These are phyloP conservation scores for Anguilla pacifica DNA, from an alignment of 2,797 vertebrate genomes.

Conservation along the genomic window DNA sequence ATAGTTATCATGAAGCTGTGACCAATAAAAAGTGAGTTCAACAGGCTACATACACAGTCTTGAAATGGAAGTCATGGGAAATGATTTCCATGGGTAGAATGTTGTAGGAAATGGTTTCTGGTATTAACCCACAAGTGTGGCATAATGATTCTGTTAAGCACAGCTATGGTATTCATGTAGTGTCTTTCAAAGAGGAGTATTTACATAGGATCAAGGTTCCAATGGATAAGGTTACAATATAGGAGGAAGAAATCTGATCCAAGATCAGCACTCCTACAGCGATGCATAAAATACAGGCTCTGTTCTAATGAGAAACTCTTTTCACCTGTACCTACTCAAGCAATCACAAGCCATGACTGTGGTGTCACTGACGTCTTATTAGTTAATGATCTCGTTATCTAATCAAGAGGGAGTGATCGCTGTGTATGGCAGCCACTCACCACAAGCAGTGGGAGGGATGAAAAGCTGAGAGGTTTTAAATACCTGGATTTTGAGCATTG, in stretches of 20 bases:
- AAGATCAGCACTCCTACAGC: background rate
- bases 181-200: no score
- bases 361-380: background rate
- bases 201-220: no score
- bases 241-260: background rate
- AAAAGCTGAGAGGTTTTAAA: background rate
- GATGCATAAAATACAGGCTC: background rate
- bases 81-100: background rate
- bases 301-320: background rate
- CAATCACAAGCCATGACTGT: background rate
- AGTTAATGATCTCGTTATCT: slow-evolving; percentile 7
- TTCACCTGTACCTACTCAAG: background rate
- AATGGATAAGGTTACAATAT: no score
- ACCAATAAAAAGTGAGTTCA: background rate
- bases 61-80: background rate
- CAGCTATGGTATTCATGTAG: no score
- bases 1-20: background rate
- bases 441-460: background rate
- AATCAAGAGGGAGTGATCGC: background rate
- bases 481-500: background rate
- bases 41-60: background rate
- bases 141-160: background rate
- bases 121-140: background rate
- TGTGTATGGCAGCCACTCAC: background rate
- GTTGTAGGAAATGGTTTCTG: background rate